Evolutionary conservation across 2,113 vertebrate species (phyloP).

Genomic region (Chionomys nivalis): DNA sequence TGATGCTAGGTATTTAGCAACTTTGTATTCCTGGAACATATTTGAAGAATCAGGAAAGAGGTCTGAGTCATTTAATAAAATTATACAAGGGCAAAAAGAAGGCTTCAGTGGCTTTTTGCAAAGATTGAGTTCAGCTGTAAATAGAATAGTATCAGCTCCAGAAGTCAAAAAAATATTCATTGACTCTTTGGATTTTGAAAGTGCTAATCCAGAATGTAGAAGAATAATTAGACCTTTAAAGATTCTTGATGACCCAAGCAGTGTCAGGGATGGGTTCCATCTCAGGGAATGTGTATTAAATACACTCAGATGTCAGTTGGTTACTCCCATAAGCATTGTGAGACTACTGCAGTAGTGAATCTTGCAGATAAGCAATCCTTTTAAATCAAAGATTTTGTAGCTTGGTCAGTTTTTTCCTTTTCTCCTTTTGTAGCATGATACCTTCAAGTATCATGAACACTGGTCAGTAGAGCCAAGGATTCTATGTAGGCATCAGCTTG

Average conservation of each 20-base stretch:
- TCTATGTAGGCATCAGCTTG: background rate
- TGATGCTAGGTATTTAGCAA: too few relatives aligned
- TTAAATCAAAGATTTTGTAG: background rate
- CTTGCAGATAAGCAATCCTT: background rate
- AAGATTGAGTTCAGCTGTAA: too few relatives aligned
- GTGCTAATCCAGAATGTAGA: too few relatives aligned
- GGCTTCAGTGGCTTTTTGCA: too few relatives aligned
- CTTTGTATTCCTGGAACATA: too few relatives aligned
- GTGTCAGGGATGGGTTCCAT: background rate
- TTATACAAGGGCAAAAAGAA: too few relatives aligned
- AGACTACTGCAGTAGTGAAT: background rate
- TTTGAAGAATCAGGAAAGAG: too few relatives aligned
- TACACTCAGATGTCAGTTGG: background rate
- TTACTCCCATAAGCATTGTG: background rate
- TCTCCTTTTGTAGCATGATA: background rate
- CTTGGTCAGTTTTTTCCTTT: background rate
- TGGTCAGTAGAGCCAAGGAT: background rate
- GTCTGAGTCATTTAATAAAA: too few relatives aligned
- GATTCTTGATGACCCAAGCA: background rate
- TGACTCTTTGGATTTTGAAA: too few relatives aligned
- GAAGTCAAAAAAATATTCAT: too few relatives aligned
- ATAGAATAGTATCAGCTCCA: too few relatives aligned
- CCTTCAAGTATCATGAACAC: background rate
- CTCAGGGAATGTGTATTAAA: background rate
- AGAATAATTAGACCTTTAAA: too few relatives aligned